Evolutionary conservation across 2,113 vertebrate species (phyloP).

Genomic region (Phalacrocorax brasilianus): DNA sequence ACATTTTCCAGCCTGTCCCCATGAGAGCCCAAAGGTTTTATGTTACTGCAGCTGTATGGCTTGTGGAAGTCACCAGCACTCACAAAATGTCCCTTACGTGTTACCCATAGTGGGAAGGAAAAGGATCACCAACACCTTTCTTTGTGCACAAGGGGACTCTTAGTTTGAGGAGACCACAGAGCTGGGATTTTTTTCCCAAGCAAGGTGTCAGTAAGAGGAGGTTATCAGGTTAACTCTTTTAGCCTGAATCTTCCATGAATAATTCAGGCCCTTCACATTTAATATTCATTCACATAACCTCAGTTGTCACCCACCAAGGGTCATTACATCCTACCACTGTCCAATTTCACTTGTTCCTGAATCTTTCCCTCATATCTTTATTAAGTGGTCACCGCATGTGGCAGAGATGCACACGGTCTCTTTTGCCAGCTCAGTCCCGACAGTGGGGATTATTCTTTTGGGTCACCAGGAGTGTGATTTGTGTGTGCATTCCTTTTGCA

Average conservation of each 20-base stretch:
- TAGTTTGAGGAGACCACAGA: neutral
- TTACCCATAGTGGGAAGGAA: neutral
- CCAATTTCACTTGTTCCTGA: neutral
- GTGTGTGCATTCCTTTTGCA: neutral
- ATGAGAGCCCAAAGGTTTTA: neutral
- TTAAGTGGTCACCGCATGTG: neutral
- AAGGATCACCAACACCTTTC: neutral
- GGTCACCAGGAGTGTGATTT: neutral
- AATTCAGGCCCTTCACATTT: slow-evolving; percentile 53
- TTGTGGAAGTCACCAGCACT: neutral
- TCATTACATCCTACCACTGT: neutral
- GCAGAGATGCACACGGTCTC: neutral
- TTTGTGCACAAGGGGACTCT: neutral
- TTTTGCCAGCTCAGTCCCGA: neutral
- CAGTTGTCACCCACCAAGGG: slow-evolving; percentile 16
- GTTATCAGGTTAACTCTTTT: slow-evolving; percentile 33
- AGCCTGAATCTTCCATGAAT: slow-evolving; percentile 65
- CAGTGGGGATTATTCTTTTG: neutral
- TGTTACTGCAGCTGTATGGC: neutral
- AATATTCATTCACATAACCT: slow-evolving; percentile 44
- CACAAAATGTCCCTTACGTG: neutral
- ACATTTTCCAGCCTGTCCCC: neutral
- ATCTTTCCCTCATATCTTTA: neutral
- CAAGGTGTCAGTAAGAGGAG: slow-evolving; percentile 10
- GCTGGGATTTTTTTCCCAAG: neutral